Conservation (phyloP, 2,113 vertebrate species). For the Paedocypris sp. region DNA sequence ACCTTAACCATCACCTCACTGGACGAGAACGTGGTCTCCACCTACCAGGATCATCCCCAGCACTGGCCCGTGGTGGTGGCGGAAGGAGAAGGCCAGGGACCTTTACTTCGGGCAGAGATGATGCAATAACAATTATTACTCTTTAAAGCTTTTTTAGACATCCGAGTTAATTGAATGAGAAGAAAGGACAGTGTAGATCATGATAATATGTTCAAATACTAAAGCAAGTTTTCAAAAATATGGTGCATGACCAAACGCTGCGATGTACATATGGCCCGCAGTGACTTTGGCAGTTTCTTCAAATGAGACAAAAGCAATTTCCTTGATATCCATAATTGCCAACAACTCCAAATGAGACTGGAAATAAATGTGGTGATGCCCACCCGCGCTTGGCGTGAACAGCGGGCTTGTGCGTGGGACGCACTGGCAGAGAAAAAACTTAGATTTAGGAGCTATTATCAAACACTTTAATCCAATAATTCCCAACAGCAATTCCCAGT, state of each 20-base stretch:
- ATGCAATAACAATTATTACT: no score
- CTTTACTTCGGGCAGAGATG: slow-evolving; percentile 82
- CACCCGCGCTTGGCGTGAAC: slow-evolving; percentile 11
- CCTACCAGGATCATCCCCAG: slow-evolving; percentile 60
- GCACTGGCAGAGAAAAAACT: not conserved
- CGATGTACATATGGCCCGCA: not conserved
- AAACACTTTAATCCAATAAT: slow-evolving; percentile 14
- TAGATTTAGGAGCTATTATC: slow-evolving; percentile 1
- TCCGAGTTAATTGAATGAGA: no score
- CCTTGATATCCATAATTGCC: slow-evolving; percentile 10
- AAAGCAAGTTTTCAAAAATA: not conserved
- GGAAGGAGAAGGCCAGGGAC: slow-evolving; percentile 81
- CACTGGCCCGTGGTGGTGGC: slow-evolving; percentile 74
- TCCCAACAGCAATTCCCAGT: slow-evolving; percentile 6
- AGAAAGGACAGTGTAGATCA: no score
- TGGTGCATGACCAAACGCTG: not conserved
- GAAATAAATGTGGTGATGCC: slow-evolving; percentile 14
- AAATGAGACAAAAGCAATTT: slow-evolving; percentile 5
- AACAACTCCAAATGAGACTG: slow-evolving; percentile 18
- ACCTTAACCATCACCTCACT: slow-evolving; percentile 71
- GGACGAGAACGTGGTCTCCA: slow-evolving; percentile 80
- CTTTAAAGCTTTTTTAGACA: no score
- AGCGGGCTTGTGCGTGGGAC: slow-evolving; percentile 11
- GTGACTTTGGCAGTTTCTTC: not conserved
- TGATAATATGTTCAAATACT: no score